Conservation (phyloP, 1,140 invertebrate genomes). For the Pantala flavescens region DNA sequence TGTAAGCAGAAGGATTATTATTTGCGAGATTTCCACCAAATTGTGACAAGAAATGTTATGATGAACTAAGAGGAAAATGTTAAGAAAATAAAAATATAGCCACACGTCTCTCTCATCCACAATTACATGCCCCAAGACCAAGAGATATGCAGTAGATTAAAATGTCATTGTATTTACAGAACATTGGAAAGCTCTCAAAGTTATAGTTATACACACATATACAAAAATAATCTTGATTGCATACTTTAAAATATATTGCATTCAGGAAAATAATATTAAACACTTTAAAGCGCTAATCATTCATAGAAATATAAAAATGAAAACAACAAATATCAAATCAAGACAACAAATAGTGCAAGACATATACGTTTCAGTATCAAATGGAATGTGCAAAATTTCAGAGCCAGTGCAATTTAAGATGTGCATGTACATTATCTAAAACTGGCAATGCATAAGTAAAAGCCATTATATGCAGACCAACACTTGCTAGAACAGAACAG, state of each 20-base stretch:
- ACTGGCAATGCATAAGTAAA: background rate
- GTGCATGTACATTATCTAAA: background rate
- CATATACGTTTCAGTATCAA: background rate
- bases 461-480: background rate
- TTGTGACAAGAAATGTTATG: background rate
- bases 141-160: background rate
- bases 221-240: too few relatives aligned
- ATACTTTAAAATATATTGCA: too few relatives aligned
- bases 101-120: background rate
- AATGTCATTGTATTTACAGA: background rate
- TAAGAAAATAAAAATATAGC: background rate
- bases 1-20: background rate
- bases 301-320: background rate
- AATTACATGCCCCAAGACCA: slow-evolving; percentile 2
- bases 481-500: background rate
- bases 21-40: background rate
- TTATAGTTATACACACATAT: slow-evolving; percentile 11
- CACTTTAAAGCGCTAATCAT: background rate
- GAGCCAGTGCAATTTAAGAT: background rate
- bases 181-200: background rate
- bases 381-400: background rate
- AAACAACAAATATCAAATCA: slow-evolving; percentile 15
- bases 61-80: background rate
- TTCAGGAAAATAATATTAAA: background rate
- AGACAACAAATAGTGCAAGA: background rate